A percentile compares a stretch with the other conserved stretches of the same genome.
These are phyloP conservation scores for Leptocoma aspasia DNA, from an alignment of 2,113 vertebrate genomes.

Conservation along the genomic window DNA sequence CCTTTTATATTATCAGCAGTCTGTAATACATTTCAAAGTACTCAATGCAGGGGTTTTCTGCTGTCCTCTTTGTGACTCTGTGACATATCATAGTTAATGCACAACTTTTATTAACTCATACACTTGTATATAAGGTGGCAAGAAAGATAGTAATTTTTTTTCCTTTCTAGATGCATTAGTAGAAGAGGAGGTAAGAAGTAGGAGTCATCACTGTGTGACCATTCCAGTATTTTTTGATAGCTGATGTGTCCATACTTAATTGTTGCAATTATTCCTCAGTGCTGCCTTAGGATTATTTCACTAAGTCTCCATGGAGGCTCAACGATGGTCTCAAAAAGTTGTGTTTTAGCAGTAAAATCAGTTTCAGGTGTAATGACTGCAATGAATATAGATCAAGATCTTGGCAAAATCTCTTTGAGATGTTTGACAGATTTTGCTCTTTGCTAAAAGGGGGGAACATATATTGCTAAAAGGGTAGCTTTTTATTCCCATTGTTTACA, in stretches of 20 bases:
- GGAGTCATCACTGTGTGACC: not conserved
- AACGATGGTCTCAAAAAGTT: not conserved
- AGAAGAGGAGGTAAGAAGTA: not conserved
- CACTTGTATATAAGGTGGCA: not conserved
- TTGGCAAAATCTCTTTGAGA: not conserved
- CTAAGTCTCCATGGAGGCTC: not conserved
- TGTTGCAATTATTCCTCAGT: not conserved
- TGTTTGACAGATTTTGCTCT: not conserved
- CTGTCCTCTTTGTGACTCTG: not conserved
- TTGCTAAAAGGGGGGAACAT: not conserved
- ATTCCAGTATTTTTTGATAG: not conserved
- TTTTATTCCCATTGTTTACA: not conserved
- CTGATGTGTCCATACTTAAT: not conserved
- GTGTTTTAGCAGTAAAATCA: not conserved
- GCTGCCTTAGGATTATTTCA: not conserved
- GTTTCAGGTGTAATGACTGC: not conserved
- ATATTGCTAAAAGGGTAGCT: not conserved
- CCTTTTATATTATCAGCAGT: not conserved
- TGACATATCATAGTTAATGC: not conserved
- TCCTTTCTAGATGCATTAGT: not conserved
- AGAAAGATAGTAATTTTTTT: not conserved
- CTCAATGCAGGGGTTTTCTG: not conserved
- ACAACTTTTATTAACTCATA: not conserved
- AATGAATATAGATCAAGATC: not conserved
- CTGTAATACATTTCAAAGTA: not conserved